Conservation (phyloP, 2,797 vertebrate species). For the Sebastes matsubarae region DNA sequence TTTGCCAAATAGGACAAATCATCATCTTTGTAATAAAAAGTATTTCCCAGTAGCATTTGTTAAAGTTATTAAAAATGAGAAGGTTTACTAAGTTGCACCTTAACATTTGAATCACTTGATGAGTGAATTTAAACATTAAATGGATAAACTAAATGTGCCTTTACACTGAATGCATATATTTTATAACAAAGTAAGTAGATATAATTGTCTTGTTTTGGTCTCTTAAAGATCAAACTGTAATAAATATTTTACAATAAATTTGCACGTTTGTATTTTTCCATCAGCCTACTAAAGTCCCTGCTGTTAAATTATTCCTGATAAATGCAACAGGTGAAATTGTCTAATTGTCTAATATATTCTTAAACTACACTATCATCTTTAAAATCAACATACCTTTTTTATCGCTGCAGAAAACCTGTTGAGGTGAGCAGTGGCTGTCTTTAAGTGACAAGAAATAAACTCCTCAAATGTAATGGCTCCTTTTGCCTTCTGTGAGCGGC, state of each 20-base stretch:
- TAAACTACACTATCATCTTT: background rate
- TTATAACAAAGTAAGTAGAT: background rate
- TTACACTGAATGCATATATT: background rate
- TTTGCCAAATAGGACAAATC: background rate
- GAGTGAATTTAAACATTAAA: background rate
- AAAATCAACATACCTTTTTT: constrained; percentile 65
- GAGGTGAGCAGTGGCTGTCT: constrained; percentile 47
- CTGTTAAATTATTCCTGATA: background rate
- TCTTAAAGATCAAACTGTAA: background rate
- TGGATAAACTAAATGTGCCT: background rate
- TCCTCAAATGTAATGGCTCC: constrained; percentile 62
- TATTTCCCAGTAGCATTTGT: background rate
- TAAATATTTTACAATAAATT: background rate
- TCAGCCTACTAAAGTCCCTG: background rate
- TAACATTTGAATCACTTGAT: background rate
- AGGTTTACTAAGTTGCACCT: background rate
- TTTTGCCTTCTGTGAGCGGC: constrained; percentile 76
- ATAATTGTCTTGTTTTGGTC: background rate
- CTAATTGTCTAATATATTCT: background rate
- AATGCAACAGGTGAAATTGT: background rate
- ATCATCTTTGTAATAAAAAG: background rate
- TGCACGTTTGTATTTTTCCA: background rate
- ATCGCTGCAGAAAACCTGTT: constrained; percentile 48
- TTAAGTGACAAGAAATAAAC: constrained; percentile 56
- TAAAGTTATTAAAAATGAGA: background rate